Evolutionary conservation across 2,113 vertebrate species (phyloP), one percentile per base, ranked within the genome.

Genomic region (Mohoua ochrocephala): DNA sequence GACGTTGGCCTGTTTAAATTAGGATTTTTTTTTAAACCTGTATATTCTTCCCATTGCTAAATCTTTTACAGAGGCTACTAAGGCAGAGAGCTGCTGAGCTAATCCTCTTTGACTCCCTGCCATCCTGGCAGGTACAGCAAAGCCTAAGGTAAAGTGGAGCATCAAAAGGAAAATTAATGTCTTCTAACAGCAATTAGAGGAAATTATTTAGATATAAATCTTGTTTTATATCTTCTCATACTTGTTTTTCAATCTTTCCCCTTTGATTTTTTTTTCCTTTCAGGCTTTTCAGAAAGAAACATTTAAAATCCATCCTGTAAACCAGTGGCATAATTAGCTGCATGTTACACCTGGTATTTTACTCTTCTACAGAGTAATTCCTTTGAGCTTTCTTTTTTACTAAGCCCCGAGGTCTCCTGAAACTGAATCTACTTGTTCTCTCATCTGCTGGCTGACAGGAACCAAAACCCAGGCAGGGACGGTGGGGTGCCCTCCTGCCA

Each of bases 111-210:
- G 98, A 98, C 97, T 93, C 93, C 78, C 84, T 97, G 98, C 98
- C 97, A 98, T 96, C 93, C 97, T 98, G 98, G 98, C 98, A 98
- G 96, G 83, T 96, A 98, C 87, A 78, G 91, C 79, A 97, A 96
- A 95, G 97, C 98, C 98, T 75, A 82, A 96, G 98, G 98, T 98
- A 91, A 77, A 96, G 96, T 97, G 93, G 93, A 98, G 97, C 98
- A 98, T 98, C 98, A 98, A 98, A 98, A 98, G 97, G 96, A 98
- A 98, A 98, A 98, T 98, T 95, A 98, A 97, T 98, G 98, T 98
- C 97, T 98, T 98, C 97, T 98, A 98, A 98, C 97, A 98, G 98
- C 98, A 98, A 98, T 98, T 98, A 98, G 97, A 98, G 97, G 98
- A 98, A 98, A 98, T 98, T 98, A 98, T 97, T 97, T 95, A 96